Conservation (phyloP, 2,113 vertebrate species). For the Amblyopsis rosae region DNA sequence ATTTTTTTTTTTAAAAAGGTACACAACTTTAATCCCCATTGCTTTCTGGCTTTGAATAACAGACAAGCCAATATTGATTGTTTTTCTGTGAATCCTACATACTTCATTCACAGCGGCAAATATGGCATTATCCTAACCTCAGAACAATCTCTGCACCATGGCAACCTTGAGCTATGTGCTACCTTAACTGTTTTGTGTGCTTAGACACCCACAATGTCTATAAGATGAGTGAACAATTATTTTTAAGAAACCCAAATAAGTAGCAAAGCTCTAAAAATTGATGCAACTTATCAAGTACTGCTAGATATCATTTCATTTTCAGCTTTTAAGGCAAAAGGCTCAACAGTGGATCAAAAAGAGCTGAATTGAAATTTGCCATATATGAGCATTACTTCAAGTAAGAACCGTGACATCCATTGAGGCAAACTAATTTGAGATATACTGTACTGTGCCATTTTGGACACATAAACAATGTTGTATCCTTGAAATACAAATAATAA, state of each 20-base stretch:
- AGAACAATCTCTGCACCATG: conserved; percentile 70
- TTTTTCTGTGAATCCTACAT: conserved; percentile 66
- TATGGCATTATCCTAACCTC: conserved; percentile 71
- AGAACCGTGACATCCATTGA: conserved; percentile 68
- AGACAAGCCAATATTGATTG: conserved; percentile 63
- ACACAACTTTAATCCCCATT: conserved; percentile 50
- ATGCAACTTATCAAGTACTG: conserved; percentile 56
- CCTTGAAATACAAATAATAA: conserved; percentile 54
- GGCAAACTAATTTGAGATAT: conserved; percentile 66
- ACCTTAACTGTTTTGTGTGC: conserved; percentile 64
- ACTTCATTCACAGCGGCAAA: conserved; percentile 73
- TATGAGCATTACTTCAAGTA: conserved; percentile 68
- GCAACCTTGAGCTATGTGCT: conserved; percentile 71
- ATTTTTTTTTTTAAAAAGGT: conserved; percentile 46
- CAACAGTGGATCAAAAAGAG: conserved; percentile 73
- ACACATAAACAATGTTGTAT: conserved; percentile 54
- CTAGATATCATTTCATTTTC: conserved; percentile 58
- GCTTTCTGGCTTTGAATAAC: conserved; percentile 53
- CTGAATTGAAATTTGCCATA: conserved; percentile 72
- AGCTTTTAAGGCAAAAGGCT: conserved; percentile 77
- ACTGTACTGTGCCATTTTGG: conserved; percentile 56
- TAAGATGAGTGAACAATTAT: conserved; percentile 28
- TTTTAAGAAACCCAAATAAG: conserved; percentile 52
- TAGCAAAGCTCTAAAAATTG: conserved; percentile 52
- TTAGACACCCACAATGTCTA: conserved; percentile 58